Evolutionary conservation across 1,140 invertebrate species (phyloP).

Genomic region (Trypoxylus dichotomus): DNA sequence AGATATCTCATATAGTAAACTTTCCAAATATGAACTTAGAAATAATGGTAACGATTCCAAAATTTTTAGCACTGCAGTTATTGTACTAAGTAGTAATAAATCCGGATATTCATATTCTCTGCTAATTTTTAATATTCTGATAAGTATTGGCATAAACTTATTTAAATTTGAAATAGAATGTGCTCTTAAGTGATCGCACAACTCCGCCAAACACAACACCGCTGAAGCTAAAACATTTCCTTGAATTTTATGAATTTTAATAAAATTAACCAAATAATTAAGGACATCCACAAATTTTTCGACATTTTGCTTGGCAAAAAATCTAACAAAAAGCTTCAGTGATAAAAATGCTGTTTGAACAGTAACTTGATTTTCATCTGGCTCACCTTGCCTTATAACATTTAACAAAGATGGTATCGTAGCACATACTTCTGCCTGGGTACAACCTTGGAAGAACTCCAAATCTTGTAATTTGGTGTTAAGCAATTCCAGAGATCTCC

Average conservation of each 20-base stretch:
- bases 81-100: conserved; percentile 52
- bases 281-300: conserved; percentile 67
- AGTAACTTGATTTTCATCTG: conserved; percentile 61
- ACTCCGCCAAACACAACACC: conserved; percentile 79
- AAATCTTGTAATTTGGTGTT: conserved; percentile 74
- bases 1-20: conserved; percentile 69
- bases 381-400: conserved; percentile 62
- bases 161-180: conserved; percentile 72
- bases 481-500: conserved; percentile 81
- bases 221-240: conserved; percentile 73
- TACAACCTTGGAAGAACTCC: conserved; percentile 61
- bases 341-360: conserved; percentile 81
- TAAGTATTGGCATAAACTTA: conserved; percentile 77
- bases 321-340: conserved; percentile 76
- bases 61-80: conserved; percentile 78
- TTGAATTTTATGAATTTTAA: conserved; percentile 62
- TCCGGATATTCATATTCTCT: conserved; percentile 53
- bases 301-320: conserved; percentile 65
- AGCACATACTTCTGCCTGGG: conserved; percentile 56
- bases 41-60: conserved; percentile 79
- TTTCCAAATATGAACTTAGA: conserved; percentile 79
- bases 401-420: conserved; percentile 63
- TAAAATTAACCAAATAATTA: conserved; percentile 63
- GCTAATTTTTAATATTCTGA: conserved; percentile 63
- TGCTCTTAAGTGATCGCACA: conserved; percentile 71